Base-by-base conservation (phyloP, 2,888 invertebrate species). In the Cylloceria caligata region DNA sequence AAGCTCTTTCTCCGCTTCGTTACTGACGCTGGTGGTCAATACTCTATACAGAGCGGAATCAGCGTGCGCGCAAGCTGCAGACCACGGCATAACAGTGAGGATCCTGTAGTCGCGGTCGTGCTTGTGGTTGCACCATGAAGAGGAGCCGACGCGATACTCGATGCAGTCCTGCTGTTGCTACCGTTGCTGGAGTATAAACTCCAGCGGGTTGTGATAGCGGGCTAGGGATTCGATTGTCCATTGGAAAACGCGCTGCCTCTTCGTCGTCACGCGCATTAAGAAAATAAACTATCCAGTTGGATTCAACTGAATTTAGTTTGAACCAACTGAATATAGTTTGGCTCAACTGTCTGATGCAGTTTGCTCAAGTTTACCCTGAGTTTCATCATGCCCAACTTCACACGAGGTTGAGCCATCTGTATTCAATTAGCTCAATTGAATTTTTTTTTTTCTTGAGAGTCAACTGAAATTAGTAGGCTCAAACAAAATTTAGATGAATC, bases 71-170 rank as follows among this genome's bases (percentile, higher is more conserved):
- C 36, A 21, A 45, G 60, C 9, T n/a, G 45, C 27, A 55, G 55
- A 39, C 57, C 42, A 24, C 55, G 45, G 34, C 60, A 34, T 47
- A 34, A 27, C 71, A 27, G 60, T 47, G 72, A 72, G 72, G 47
- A 72, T 19, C 34, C 60, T 72, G 72, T 60, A 47, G 57, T 72
- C 57, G 72, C 47, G 72, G 72, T 72, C 45, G 72, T 30, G 60
- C 47, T 72, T 45, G 72, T 30, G 72, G 72, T 72, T 19, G 9
- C 34, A 72, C 72, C 47, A 30, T 47, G 21, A 16, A 47, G 60
- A 60, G 60, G 16, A 72, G 21, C 34, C 13, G 57, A 49, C 19
- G 49, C 49, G 42, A 34, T 34, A 60, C 72, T 30, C 19, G 24
- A 72, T 47, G 72, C 47, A 60, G 60, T 72, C 34, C 60, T 30